Base-by-base conservation (phyloP, 2,797 vertebrate species). In the Todus mexicanus region DNA sequence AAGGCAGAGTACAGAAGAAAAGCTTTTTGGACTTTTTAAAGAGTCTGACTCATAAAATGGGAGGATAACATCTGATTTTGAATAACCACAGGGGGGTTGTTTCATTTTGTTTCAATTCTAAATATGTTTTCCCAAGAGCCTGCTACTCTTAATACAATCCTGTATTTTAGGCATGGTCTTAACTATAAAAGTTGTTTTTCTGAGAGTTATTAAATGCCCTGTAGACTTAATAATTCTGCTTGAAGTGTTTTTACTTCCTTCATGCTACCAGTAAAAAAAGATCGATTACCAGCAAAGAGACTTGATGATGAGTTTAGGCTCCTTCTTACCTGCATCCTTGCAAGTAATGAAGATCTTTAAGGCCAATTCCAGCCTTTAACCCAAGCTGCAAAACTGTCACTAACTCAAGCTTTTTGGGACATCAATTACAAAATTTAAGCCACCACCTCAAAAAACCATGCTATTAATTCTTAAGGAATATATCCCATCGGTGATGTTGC, bases 221-320 rank as follows among this genome's bases (percentile, higher is more conserved):
- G 8, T 15, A 43, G 40, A 43, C 60, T 26, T 54, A 63, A 23
- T 26, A 42, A 43, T 74, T 70, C 19, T 50, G 27, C 47, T 50
- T n/a, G 29, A 70, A 43, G 11, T 37, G 9, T 51, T 48, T 37
- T 35, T 2, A 37, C 25, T 80, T 64, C 45, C 38, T 66, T 84
- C 54, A 68, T 2, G 8, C 38, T 43, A 72, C 35, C 38, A 68
- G 38, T 20, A 63, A 69, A 42, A 57, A 59, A 20, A 27, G 14
- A 51, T 21, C 21, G 66, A 59, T 21, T 43, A 43, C 14, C 13
- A 50, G 50, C 10, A 15, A 7, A 60, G 15, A 25, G 35, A 81
- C n/a, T 31, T 35, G 27, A 40, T 1, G 0, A 19, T 13, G 12
- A 83, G n/a, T 0, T 0, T 16, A 29, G 11, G 21, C 64, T 73